Evolutionary conservation across 2,113 vertebrate species (phyloP), one percentile per base, ranked within the genome.

Genomic region (Campylorhamphus procurvoides): DNA sequence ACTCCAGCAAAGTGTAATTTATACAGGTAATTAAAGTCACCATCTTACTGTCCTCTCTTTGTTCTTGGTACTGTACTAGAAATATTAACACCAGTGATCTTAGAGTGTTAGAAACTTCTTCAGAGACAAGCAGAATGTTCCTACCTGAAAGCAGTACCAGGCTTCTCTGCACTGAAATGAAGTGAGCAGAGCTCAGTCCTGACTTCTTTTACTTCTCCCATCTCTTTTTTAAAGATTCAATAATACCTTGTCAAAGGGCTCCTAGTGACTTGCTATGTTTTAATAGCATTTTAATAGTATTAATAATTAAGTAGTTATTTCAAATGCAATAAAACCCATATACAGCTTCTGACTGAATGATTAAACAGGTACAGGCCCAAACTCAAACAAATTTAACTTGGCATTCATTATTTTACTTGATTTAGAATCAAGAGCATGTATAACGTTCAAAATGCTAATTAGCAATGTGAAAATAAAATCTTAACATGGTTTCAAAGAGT

Each of bases 11-110:
- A 96, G 82, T 94, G 97, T 97, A 96, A 98, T 97, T 97, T 97
- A 96, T 89, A 95, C 33, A 95, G 42, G 76, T 96, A 97, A 98
- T 97, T 97, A 97, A 98, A 98, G 94, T 90, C 72, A 96, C 90
- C 84, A 93, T 73, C 80, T 84, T 81, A 71, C 79, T 96, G 95
- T 90, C 94, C 93, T 98, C 91, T 80, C 87, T 90, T 94, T 97
- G 93, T 94, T 97, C 90, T 96, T 97, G 80, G 79, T 94, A 75
- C 87, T 91, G 79, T 86, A 77, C 59, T 59, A 50, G 86, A 88
- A 92, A 90, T 55, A 93, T 79, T 68, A 85, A 80, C 84, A 75
- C 37, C 78, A 49, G 31, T 18, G 18, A 49, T 87, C 47, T 59
- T 50, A 71, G 2, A 37, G 27, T 5, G 50, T 64, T 27, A 92